phyloP scores from a whole-genome alignment of 2,888 invertebrate genomes.

The Eretmocerus hayati region DNA sequence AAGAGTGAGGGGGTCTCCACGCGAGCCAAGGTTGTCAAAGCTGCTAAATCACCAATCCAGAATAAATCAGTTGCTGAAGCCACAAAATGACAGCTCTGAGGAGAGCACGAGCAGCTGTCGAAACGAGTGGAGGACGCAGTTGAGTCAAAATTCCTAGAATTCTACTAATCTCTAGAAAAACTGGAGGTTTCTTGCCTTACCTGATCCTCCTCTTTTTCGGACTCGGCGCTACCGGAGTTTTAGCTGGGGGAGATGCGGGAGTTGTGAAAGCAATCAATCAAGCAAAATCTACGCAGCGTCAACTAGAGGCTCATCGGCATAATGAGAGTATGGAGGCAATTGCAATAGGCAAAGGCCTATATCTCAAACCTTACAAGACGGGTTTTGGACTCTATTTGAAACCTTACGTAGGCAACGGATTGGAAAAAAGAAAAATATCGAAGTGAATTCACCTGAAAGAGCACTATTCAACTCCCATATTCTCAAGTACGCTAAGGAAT shows the following conservation, averaged over 20 bases:
- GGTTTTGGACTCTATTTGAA: not conserved
- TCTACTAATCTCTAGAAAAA: not conserved
- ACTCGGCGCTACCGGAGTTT: not conserved
- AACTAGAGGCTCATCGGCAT: not conserved
- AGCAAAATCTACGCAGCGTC: not conserved
- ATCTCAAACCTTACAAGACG: not conserved
- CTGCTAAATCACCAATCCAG: not conserved
- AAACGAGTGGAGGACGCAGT: slow-evolving; percentile 7
- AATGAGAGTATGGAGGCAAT: not conserved
- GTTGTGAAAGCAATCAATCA: not conserved
- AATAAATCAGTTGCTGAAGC: not conserved
- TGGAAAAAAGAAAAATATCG: not conserved
- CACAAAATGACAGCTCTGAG: not conserved
- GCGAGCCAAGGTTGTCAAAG: too few species aligned
- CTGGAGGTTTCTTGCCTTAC: not conserved
- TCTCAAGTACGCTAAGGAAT: not conserved
- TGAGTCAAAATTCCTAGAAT: slow-evolving; percentile 9
- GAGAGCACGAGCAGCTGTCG: not conserved
- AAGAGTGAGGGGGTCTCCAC: too few species aligned
- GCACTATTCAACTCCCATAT: not conserved
- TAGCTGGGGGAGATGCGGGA: not conserved
- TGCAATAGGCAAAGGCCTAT: not conserved
- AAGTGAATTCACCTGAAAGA: not conserved
- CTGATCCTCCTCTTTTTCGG: not conserved
- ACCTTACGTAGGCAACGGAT: not conserved